A percentile compares a stretch with the other conserved stretches of the same genome.
Evolutionary conservation across 1,140 invertebrate genomes (phyloP).

Genomic region (Sitophilus oryzae): DNA sequence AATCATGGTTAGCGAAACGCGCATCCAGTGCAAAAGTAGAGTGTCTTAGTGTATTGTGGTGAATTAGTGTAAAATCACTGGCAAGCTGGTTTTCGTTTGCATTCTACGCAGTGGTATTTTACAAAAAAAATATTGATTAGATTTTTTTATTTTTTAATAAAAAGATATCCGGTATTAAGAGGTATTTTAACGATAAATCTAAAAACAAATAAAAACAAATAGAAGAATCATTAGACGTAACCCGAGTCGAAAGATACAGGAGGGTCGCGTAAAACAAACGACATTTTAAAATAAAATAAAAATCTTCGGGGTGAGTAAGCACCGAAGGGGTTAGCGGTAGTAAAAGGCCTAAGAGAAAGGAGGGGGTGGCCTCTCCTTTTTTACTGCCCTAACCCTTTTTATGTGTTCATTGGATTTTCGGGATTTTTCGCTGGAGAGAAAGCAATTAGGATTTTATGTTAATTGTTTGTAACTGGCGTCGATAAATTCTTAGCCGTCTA

Average conservation of each 20-base stretch:
- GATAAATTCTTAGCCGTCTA: constrained; percentile 29
- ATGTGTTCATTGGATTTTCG: constrained; percentile 34
- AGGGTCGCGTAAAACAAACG: neutral
- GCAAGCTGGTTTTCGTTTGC: too few species aligned
- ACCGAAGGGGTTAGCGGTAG: constrained; percentile 27
- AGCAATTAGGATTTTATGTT: constrained; percentile 35
- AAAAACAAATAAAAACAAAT: neutral
- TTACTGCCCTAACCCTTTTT: constrained; percentile 27
- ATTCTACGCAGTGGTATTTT: too few species aligned
- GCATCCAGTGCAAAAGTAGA: too few species aligned
- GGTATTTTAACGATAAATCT: too few species aligned
- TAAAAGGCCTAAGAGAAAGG: constrained; percentile 21
- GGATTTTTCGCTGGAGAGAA: constrained; percentile 25
- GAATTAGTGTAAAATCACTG: too few species aligned
- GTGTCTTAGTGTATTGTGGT: too few species aligned
- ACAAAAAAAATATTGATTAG: too few species aligned
- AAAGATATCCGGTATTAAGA: too few species aligned
- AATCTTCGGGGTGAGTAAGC: constrained; percentile 27
- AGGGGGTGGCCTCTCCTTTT: constrained; percentile 15
- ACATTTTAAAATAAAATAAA: constrained; percentile 24
- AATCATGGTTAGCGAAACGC: too few species aligned
- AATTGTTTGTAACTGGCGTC: constrained; percentile 33
- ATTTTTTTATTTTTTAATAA: too few species aligned
- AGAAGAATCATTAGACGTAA: neutral
- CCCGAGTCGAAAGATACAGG: neutral